Evolutionary conservation across 2,888 invertebrate species (phyloP).

Genomic region (Aphodius sticticus): DNA sequence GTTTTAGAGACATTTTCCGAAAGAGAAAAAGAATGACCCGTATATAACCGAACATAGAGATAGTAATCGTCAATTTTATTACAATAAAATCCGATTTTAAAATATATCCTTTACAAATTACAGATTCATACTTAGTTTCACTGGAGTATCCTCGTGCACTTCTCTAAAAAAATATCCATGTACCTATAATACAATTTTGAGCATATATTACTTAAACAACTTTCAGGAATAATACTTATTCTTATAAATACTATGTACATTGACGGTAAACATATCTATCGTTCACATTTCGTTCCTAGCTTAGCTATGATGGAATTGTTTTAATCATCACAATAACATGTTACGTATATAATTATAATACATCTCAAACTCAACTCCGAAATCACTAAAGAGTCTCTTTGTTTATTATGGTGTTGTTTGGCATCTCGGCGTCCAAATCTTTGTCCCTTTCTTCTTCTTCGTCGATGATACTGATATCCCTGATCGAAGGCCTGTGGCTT

Average conservation of each 20-base stretch:
- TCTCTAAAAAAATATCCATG: background rate
- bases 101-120: too few species aligned
- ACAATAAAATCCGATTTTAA: background rate
- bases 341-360: background rate
- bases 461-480: slow-evolving; percentile 87
- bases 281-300: slow-evolving; percentile 11
- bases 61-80: background rate
- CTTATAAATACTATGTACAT: slow-evolving; percentile 26
- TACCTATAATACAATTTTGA: slow-evolving; percentile 10
- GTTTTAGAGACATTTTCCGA: background rate
- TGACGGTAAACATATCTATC: background rate
- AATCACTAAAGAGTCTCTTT: slow-evolving; percentile 31
- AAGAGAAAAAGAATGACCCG: background rate
- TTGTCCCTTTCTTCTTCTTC: slow-evolving; percentile 71
- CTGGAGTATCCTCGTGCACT: background rate
- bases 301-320: background rate
- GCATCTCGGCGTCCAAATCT: slow-evolving; percentile 27
- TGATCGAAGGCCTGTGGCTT: slow-evolving; percentile 82
- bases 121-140: background rate
- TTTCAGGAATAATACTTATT: slow-evolving; percentile 9
- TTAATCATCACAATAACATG: background rate
- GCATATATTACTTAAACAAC: slow-evolving; percentile 8
- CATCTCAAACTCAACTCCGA: background rate
- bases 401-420: slow-evolving; percentile 24
- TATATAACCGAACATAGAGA: background rate